Evolutionary conservation across 2,888 invertebrate genomes (phyloP).

Genomic region (Miltochrista miniata): DNA sequence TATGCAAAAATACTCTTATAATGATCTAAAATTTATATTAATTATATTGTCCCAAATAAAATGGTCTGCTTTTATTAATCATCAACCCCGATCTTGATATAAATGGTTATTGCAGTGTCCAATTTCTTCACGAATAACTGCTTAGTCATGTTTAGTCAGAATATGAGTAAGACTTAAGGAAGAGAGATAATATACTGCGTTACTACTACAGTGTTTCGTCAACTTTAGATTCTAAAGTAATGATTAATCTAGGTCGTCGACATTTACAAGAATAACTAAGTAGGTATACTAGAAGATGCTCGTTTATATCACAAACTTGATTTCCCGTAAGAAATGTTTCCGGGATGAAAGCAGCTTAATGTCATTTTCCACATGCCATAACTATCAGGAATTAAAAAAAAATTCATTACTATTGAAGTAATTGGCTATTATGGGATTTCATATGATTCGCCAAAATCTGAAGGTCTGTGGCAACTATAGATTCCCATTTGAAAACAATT

Average conservation of each 20-base stretch:
- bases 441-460: too few relatives aligned
- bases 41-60: not conserved
- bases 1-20: not conserved
- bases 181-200: conserved; percentile 1
- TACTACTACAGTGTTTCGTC: not conserved
- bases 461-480: too few relatives aligned
- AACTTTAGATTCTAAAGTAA: not conserved
- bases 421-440: too few relatives aligned
- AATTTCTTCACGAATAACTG: conserved; percentile 7
- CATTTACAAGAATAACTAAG: too few relatives aligned
- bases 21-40: not conserved
- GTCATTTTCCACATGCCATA: too few relatives aligned
- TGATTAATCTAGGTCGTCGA: too few relatives aligned
- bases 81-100: not conserved
- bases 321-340: too few relatives aligned
- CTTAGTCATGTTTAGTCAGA: conserved; percentile 5
- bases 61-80: not conserved
- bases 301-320: too few relatives aligned
- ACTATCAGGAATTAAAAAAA: too few relatives aligned
- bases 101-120: not conserved
- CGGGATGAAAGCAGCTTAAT: too few relatives aligned
- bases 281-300: not conserved
- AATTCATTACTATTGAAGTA: too few relatives aligned
- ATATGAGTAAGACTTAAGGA: conserved; percentile 3
- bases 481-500: too few relatives aligned